Conservation (phyloP, 2,113 vertebrate species). For the Cepphus grylle region DNA sequence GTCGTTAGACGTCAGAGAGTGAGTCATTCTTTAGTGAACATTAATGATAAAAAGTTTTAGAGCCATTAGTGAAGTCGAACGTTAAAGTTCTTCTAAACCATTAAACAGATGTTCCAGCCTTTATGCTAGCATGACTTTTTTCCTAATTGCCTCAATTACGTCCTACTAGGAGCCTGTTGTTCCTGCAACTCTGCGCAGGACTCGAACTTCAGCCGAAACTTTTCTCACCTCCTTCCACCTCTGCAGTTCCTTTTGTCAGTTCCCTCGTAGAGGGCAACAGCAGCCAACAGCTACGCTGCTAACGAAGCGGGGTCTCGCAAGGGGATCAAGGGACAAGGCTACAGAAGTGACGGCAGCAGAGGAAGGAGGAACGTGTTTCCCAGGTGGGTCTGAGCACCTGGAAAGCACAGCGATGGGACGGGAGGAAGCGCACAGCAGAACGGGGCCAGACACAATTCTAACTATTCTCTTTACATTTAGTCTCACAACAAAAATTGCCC, state of each 20-base stretch:
- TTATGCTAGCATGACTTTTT: constrained; percentile 48
- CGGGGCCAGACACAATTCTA: background rate
- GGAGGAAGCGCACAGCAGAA: background rate
- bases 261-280: accelerated
- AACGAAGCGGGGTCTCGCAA: accelerated
- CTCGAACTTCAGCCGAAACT: background rate
- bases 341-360: background rate
- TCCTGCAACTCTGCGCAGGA: background rate
- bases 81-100: constrained; percentile 65
- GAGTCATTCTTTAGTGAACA: constrained; percentile 71
- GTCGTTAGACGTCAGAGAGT: constrained; percentile 54
- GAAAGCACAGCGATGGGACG: background rate
- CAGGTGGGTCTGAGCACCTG: background rate
- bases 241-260: background rate
- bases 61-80: constrained; percentile 59
- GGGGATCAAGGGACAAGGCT: background rate
- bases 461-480: background rate
- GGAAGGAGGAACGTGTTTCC: background rate
- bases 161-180: background rate
- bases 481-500: background rate
- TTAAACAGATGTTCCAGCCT: constrained; percentile 52
- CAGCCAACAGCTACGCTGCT: background rate
- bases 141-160: background rate
- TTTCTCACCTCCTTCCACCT: background rate
- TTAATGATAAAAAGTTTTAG: constrained; percentile 66